Evolutionary conservation across 2,797 vertebrate species (phyloP), one percentile per base, ranked within the genome.

Genomic region (Hafferia zeledoni): DNA sequence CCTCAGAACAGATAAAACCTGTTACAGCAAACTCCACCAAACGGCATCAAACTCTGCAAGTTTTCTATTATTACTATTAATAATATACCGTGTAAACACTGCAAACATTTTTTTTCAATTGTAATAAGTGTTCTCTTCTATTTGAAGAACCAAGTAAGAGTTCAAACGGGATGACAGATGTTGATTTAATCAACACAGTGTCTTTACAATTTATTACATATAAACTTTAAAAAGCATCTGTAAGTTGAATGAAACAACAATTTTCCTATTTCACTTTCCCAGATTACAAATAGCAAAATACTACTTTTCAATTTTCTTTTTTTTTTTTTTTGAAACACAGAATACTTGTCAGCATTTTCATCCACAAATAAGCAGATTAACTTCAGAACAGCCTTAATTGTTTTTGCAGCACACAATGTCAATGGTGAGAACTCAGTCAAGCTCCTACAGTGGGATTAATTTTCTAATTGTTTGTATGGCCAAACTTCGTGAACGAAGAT

Each of bases 101-200:
- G 17, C 17, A 76, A 86, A 25, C 0, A 2, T 22, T 71, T 52
- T 9, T 9, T 14, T 33, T 11, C 4, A n/a, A 2, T 50, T 37
- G 33, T 25, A 55, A 60, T 1, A 1, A 59, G 18, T 31, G 10
- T 39, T 68, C 49, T n/a, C 22, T 56, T 20, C 3, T n/a, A 43
- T 23, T 43, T 10, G 12, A 55, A 67, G 6, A 43, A 74, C 17
- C 39, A 72, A 93, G 30, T 28, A 44, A 23, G 14, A 56, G 17
- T 35, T 61, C 24, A 75, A 60, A 28, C 15, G 10, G 10, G 16
- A 84, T 44, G 22, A 79, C 11, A 72, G 23, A 79, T 24, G 7
- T 30, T 43, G 24, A 78, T 74, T 85, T 52, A 72, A 84, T 64
- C 13, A 76, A 63, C 23, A 3, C 43, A 78, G 7, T 4, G 7